Base-by-base conservation (phyloP, 1,140 invertebrate species). In the Drosophila jambulina region DNA sequence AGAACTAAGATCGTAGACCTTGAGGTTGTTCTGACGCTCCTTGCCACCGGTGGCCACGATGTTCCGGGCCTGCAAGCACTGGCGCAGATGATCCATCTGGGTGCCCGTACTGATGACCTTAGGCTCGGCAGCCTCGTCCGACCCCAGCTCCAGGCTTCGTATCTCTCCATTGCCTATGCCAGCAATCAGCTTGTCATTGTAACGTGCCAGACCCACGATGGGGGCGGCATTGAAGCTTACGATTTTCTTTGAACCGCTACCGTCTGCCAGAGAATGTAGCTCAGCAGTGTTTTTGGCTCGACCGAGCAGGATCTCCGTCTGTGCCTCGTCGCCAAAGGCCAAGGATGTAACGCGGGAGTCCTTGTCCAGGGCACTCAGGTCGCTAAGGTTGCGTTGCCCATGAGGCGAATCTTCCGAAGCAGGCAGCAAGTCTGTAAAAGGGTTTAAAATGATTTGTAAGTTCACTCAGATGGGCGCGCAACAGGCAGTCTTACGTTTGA, bases 231-330 rank as follows among this genome's bases (percentile, higher is more conserved):
- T 53, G 4, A 93, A 79, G 19, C 54, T 49, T 0, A 87, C 45
- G 40, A 13, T 56, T 58, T 21, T 60, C 60, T 17, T 57, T 19
- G 71, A 23, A 15, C 75, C 61, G 1, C 54, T 63, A n/a, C 23
- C 29, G 12, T 61, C 58, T 15, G 48, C 36, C 6, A 87, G 42
- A 1, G 87, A 57, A 42, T 85, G 83, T 9, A 92, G 23, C 51
- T 92, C 80, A 0, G 78, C 92, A 70, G 61, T 34, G 21, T 76
- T 72, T 51, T 92, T 82, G 0, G 63, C 81, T 1, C 92, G 69
- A 2, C 93, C 97, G 8, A 97, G 91, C 9, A 97, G 80, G 76
- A 97, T 94, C 81, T 97, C 94, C 42, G 94, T 94, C 80, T 96
- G 94, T 15, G 95, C 93, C 0, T 93, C 85, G 80, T 96, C 94